A percentile compares a stretch with the other conserved stretches of the same genome.
Evolutionary conservation across 2,113 vertebrate genomes (phyloP).

Genomic region (Saguinus midas): DNA sequence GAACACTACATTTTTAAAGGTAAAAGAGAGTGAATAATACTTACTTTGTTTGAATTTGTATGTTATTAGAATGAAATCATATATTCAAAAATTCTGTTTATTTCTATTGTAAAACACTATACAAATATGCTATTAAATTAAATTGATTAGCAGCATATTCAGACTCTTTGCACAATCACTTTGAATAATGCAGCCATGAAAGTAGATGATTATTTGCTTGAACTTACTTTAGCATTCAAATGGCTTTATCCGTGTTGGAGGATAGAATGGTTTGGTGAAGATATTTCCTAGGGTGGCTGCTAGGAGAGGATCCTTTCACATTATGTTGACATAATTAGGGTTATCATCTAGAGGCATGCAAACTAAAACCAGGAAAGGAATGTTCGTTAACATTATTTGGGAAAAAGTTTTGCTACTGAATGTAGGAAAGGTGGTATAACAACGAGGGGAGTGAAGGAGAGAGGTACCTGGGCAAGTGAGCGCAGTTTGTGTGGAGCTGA

Average conservation of each 20-base stretch:
- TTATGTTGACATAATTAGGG: background rate
- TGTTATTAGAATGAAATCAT: background rate
- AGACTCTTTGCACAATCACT: background rate
- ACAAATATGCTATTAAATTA: background rate
- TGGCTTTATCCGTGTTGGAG: background rate
- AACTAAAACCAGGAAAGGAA: background rate
- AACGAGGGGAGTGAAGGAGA: background rate
- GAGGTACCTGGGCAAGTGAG: background rate
- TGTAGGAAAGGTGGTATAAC: background rate
- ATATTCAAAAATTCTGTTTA: background rate
- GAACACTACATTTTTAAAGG: background rate
- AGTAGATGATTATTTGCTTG: background rate
- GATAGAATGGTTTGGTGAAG: background rate
- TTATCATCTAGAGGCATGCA: background rate
- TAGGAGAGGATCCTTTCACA: background rate
- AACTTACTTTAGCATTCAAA: background rate
- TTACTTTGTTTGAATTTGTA: background rate
- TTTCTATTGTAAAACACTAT: background rate
- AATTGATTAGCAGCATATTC: background rate
- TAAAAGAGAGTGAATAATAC: background rate
- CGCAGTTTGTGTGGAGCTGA: background rate
- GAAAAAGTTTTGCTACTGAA: background rate
- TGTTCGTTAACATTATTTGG: background rate
- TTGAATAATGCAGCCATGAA: background rate
- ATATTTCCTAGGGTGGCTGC: background rate